These are phyloP conservation scores for Corydoras sp. DNA, from an alignment of 2,113 vertebrate species.

Conservation along the genomic window DNA sequence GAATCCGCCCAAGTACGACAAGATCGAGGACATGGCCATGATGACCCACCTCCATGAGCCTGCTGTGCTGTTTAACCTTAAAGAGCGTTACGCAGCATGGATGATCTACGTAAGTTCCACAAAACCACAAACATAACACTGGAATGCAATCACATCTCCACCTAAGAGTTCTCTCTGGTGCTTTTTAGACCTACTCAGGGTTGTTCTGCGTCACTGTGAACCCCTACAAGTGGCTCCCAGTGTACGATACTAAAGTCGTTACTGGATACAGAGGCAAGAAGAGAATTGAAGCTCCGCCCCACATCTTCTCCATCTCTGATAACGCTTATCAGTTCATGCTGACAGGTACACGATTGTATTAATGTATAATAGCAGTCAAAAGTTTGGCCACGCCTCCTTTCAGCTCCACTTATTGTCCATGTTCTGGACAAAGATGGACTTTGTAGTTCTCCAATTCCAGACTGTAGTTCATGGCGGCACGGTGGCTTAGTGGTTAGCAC, in stretches of 20 bases:
- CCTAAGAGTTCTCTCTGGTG: constrained; percentile 63
- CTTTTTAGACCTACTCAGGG: constrained; percentile 72
- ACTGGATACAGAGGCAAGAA: constrained; percentile 59
- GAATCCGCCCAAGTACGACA: constrained; percentile 70
- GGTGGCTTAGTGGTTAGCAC: too few species aligned
- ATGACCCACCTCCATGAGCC: constrained; percentile 67
- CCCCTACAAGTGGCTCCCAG: constrained; percentile 78
- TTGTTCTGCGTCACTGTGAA: constrained; percentile 80
- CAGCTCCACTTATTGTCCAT: too few species aligned
- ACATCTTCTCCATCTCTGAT: constrained; percentile 67
- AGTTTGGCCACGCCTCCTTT: too few species aligned
- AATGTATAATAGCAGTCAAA: too few species aligned
- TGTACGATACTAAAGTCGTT: constrained; percentile 62
- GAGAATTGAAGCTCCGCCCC: constrained; percentile 63
- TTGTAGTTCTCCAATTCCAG: not conserved
- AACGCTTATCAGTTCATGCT: constrained; percentile 68
- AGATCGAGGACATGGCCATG: constrained; percentile 71
- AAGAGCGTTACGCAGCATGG: constrained; percentile 72
- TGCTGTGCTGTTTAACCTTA: constrained; percentile 60
- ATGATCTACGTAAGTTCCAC: constrained; percentile 73
- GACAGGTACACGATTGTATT: constrained; percentile 46
- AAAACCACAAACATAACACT: constrained; percentile 68
- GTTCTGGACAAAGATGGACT: not conserved
- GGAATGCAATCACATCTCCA: constrained; percentile 78
- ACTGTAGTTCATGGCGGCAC: not conserved